These are phyloP conservation scores for Carassius gibelio DNA, from an alignment of 2,113 vertebrate species.

Conservation along the genomic window DNA sequence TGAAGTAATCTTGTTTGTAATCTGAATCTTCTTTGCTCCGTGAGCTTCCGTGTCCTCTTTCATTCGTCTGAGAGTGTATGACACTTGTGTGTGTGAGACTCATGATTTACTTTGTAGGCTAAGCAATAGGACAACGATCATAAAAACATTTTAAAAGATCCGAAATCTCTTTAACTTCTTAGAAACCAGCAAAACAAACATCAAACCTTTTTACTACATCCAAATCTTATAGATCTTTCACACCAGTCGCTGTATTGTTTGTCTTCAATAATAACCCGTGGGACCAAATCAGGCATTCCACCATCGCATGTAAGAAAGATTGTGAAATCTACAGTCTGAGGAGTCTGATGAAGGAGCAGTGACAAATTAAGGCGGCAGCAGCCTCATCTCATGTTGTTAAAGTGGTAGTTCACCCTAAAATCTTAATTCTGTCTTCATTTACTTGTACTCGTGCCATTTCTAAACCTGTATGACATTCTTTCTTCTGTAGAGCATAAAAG, in stretches of 20 bases:
- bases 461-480: background rate
- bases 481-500: background rate
- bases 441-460: background rate
- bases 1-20: conserved; percentile 68
- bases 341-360: background rate
- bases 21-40: conserved; percentile 28
- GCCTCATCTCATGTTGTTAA: background rate
- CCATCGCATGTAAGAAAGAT: background rate
- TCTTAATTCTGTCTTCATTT: background rate
- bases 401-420: background rate
- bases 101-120: conserved; percentile 67
- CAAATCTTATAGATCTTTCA: conserved; percentile 35
- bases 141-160: conserved; percentile 2
- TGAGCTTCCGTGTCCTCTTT: conserved; percentile 49
- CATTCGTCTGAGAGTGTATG: background rate
- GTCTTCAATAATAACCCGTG: conserved; percentile 33
- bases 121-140: conserved; percentile 72
- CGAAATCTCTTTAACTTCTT: background rate
- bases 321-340: background rate
- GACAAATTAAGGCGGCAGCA: background rate
- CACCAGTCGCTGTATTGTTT: conserved; percentile 3
- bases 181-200: conserved; percentile 64
- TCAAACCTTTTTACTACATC: background rate
- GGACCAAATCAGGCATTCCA: conserved; percentile 77
- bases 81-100: background rate